phyloP scores from a whole-genome alignment of 92 coral and sea anemone species.

The Actinostola sp. region DNA sequence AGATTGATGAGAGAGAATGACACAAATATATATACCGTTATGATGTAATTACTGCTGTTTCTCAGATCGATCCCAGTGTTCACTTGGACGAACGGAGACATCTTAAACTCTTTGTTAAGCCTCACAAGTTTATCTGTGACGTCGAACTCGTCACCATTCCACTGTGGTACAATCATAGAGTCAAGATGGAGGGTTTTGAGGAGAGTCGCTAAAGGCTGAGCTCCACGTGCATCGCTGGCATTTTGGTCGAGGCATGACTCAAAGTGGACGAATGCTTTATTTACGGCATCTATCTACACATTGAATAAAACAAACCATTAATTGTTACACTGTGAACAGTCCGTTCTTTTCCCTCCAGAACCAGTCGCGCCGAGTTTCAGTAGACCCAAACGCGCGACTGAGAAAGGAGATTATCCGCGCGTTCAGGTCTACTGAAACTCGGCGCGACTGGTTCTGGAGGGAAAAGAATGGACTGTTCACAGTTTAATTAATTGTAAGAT shows the following conservation, averaged over 20 bases:
- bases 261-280: slow-evolving; percentile 3
- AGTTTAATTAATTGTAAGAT: too few species aligned
- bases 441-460: too few species aligned
- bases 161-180: not conserved
- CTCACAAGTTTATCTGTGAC: not conserved
- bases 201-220: not conserved
- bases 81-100: not conserved
- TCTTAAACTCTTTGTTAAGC: slow-evolving; percentile 4
- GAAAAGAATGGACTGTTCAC: too few species aligned
- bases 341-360: too few species aligned
- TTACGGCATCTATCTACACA: slow-evolving; percentile 9
- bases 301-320: not conserved
- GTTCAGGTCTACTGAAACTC: too few species aligned
- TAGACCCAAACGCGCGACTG: too few species aligned
- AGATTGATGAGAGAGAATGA: too few species aligned
- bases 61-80: slow-evolving; percentile 1
- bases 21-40: slow-evolving; percentile 1
- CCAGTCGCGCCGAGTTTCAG: too few species aligned
- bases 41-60: slow-evolving; percentile 8
- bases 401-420: too few species aligned
- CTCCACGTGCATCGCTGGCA: not conserved
- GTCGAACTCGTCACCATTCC: not conserved
- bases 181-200: slow-evolving; percentile 3
- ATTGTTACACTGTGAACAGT: too few species aligned
- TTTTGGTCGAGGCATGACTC: slow-evolving; percentile 4